Conservation (phyloP, 2,797 vertebrate genomes). For the Phoxinus dragarum region DNA sequence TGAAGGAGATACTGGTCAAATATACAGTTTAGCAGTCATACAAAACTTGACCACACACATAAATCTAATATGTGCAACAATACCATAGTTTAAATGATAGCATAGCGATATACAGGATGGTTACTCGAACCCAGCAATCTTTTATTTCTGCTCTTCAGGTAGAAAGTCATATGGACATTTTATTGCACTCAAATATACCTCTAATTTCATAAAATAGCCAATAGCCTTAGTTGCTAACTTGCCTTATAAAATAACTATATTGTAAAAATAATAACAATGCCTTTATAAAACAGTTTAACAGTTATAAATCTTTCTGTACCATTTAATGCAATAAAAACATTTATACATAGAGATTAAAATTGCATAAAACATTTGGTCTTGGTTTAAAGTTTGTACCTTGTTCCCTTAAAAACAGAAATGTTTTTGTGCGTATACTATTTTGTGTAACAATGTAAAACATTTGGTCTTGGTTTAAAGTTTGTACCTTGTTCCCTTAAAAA, state of each 20-base stretch:
- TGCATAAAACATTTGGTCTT: not conserved
- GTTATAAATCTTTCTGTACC: not conserved
- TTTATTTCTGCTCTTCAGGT: not conserved
- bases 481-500: not conserved
- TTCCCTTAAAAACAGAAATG: not conserved
- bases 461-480: not conserved
- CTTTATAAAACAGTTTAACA: not conserved
- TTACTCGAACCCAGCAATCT: too few relatives aligned
- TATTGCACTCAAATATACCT: constrained; percentile 14
- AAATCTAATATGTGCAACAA: not conserved
- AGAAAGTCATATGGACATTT: not conserved
- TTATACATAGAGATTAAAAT: not conserved
- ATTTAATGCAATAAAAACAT: not conserved
- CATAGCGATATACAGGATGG: not conserved
- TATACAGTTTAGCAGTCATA: not conserved
- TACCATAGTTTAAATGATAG: not conserved
- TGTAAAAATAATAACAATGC: not conserved
- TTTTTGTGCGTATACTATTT: not conserved
- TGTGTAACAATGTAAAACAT: constrained; percentile 1
- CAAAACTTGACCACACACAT: not conserved
- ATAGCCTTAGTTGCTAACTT: not conserved
- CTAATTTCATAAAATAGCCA: not conserved
- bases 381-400: not conserved
- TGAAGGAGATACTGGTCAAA: not conserved
- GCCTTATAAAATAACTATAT: not conserved